Conservation (phyloP, 1,140 invertebrate genomes). For the Octopus sinensis region DNA sequence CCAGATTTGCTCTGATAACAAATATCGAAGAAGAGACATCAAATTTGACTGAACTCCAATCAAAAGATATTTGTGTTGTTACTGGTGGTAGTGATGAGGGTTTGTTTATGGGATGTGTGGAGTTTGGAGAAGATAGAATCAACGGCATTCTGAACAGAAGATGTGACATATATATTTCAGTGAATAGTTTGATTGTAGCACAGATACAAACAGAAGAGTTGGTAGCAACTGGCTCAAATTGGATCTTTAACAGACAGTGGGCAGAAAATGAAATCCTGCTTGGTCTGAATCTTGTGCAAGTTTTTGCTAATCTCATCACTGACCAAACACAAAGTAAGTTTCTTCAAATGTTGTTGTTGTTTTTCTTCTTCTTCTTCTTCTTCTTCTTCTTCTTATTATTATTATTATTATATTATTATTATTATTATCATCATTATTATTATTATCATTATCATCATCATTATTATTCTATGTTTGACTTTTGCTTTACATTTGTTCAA, state of each 20-base stretch:
- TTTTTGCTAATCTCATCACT: constrained; percentile 20
- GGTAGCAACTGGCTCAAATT: constrained; percentile 20
- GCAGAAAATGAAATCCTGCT: constrained; percentile 22
- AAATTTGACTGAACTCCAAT: constrained; percentile 13
- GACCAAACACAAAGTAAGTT: constrained; percentile 22
- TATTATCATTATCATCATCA: too few relatives aligned
- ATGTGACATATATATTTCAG: constrained; percentile 25
- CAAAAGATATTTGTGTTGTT: constrained; percentile 6
- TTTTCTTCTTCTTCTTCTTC: too few relatives aligned
- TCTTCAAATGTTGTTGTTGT: too few relatives aligned
- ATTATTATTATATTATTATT: too few relatives aligned
- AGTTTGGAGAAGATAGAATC: constrained; percentile 21
- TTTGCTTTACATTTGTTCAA: too few relatives aligned
- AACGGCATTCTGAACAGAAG: constrained; percentile 28
- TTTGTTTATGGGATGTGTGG: constrained; percentile 25
- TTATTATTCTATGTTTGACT: too few relatives aligned
- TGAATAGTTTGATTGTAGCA: constrained; percentile 27
- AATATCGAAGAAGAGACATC: constrained; percentile 23
- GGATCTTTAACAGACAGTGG: constrained; percentile 30
- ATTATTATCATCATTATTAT: too few relatives aligned
- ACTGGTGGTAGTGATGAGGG: constrained; percentile 28
- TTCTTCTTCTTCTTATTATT: too few relatives aligned
- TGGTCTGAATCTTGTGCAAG: constrained; percentile 30
- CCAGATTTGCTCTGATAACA: constrained; percentile 33
- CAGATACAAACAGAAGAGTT: constrained; percentile 20